Percentiles rank a stretch among this genome's conserved stretches.
Conservation (phyloP, 2,797 vertebrate species). For the Ctenosaura bakeri region DNA sequence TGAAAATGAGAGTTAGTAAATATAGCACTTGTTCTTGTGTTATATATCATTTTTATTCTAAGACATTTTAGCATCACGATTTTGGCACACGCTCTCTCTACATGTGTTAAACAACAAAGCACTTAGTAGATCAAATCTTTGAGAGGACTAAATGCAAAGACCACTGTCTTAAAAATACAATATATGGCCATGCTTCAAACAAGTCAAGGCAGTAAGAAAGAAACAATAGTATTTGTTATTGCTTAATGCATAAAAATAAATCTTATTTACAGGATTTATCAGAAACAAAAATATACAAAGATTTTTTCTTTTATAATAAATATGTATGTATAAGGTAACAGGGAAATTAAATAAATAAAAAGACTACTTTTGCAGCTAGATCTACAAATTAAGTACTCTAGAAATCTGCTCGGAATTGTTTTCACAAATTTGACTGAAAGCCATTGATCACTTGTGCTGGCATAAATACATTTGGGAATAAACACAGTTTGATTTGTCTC, state of each 20-base stretch:
- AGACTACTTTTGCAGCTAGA: slow-evolving; percentile 34
- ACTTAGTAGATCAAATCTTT: neutral
- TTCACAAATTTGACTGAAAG: neutral
- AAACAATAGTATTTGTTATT: slow-evolving; percentile 51
- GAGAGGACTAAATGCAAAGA: neutral
- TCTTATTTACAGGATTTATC: slow-evolving; percentile 68
- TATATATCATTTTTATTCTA: slow-evolving; percentile 30
- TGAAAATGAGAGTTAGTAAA: neutral
- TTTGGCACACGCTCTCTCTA: slow-evolving; percentile 31
- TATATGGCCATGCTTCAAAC: slow-evolving; percentile 18
- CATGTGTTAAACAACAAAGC: slow-evolving; percentile 32
- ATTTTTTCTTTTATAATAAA: slow-evolving; percentile 71
- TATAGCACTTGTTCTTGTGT: neutral
- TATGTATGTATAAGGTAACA: slow-evolving; percentile 57
- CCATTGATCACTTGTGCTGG: neutral
- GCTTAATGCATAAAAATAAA: slow-evolving; percentile 60
- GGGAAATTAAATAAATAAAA: slow-evolving; percentile 43
- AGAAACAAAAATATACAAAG: slow-evolving; percentile 47
- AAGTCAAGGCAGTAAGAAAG: slow-evolving; percentile 21
- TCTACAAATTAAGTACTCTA: slow-evolving; percentile 39
- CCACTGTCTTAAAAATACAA: slow-evolving; percentile 29
- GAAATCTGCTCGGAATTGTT: slow-evolving; percentile 22
- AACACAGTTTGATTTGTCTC: neutral
- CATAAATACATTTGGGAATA: neutral
- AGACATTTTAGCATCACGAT: slow-evolving; percentile 24